These are phyloP conservation scores for Aromia moschata DNA, from an alignment of 2,888 invertebrate genomes.

Conservation along the genomic window DNA sequence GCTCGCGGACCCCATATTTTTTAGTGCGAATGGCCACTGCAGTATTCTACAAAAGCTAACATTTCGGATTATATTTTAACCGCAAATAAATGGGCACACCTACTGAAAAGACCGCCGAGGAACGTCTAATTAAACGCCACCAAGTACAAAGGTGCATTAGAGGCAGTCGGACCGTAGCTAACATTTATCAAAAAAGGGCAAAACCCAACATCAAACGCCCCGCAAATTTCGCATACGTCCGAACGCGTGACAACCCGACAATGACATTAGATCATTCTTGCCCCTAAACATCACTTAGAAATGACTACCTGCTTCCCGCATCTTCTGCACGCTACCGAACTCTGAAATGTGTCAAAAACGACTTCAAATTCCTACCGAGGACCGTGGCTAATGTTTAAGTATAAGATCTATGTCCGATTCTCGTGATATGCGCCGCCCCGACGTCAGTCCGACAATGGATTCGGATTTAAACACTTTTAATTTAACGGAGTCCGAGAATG, in stretches of 20 bases:
- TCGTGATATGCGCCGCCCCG: conserved; percentile 16
- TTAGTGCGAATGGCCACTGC: too few relatives aligned
- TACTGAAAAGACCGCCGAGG: too few relatives aligned
- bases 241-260: conserved; percentile 26
- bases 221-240: conserved; percentile 8
- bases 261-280: conserved; percentile 30
- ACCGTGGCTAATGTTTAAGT: conserved; percentile 36
- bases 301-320: conserved; percentile 32
- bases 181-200: conserved; percentile 9
- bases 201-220: conserved; percentile 13
- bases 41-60: too few relatives aligned
- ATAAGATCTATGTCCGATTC: conserved; percentile 30
- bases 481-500: conserved; percentile 13
- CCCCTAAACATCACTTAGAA: conserved; percentile 32
- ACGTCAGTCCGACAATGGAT: conserved; percentile 23
- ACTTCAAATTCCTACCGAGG: conserved; percentile 9
- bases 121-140: neutral
- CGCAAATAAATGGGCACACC: too few relatives aligned
- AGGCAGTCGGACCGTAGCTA: conserved; percentile 2
- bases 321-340: conserved; percentile 36
- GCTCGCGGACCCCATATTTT: too few relatives aligned
- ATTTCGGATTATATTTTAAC: too few relatives aligned
- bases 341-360: conserved; percentile 42
- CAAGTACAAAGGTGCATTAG: neutral
- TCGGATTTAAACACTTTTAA: conserved; percentile 24